A percentile compares a stretch with the other conserved stretches of the same genome.
phyloP scores from a whole-genome alignment of 37 sponge, comb jelly and placozoan genomes.

The Cliona cf. orientalis region DNA sequence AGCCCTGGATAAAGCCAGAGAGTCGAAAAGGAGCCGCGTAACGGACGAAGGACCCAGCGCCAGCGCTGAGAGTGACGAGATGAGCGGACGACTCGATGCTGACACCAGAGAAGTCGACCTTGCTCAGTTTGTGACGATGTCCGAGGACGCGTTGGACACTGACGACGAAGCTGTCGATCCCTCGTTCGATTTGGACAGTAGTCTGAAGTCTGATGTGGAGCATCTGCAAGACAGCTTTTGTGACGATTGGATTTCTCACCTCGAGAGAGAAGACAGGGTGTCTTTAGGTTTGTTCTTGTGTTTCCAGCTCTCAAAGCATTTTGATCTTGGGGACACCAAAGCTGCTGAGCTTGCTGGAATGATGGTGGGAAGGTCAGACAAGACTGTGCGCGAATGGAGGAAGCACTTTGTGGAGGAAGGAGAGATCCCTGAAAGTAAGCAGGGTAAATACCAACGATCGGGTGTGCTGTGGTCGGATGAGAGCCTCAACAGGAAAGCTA shows the following conservation, averaged over 20 bases:
- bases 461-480: conserved; percentile 45
- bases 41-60: not conserved
- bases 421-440: conserved; percentile 28
- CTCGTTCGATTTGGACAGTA: conserved; percentile 35
- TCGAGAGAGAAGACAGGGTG: conserved; percentile 22
- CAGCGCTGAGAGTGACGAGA: not conserved
- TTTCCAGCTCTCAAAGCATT: conserved; percentile 17
- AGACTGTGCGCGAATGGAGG: conserved; percentile 43
- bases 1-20: conserved; percentile 33
- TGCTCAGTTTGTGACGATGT: conserved; percentile 25
- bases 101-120: not conserved
- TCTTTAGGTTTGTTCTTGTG: conserved; percentile 55
- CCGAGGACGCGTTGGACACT: conserved; percentile 55
- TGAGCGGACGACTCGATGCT: no score
- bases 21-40: conserved; percentile 15
- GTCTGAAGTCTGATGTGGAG: conserved; percentile 22
- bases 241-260: conserved; percentile 42
- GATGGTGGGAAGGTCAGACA: conserved; percentile 52
- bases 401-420: conserved; percentile 24
- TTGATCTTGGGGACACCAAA: conserved; percentile 17
- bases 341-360: conserved; percentile 64
- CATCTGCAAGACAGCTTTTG: conserved; percentile 43
- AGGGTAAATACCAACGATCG: conserved; percentile 47
- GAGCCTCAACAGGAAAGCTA: conserved; percentile 33
- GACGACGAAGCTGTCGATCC: conserved; percentile 60